A percentile compares a stretch with the other conserved stretches of the same genome.
Conservation (phyloP, 2,113 vertebrate genomes). For the Chroicocephalus ridibundus region DNA sequence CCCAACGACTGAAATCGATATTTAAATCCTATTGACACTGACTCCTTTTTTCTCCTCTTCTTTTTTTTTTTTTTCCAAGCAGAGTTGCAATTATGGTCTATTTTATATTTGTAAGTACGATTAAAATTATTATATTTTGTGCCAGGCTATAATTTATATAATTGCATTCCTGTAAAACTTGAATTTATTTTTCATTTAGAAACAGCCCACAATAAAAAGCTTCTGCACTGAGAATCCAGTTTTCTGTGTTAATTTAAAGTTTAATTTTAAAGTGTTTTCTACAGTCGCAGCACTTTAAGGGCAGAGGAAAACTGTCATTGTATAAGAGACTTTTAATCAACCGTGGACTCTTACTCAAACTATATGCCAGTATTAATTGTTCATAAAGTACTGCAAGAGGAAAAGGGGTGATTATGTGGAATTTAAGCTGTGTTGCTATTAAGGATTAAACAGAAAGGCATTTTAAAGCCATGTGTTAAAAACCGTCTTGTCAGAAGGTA, state of each 20-base stretch:
- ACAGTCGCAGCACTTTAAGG: not conserved
- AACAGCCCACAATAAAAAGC: slow-evolving; percentile 14
- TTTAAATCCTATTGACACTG: not conserved
- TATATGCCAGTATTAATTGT: slow-evolving; percentile 24
- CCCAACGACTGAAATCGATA: not conserved
- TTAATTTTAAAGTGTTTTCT: slow-evolving; percentile 12
- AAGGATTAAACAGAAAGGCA: slow-evolving; percentile 25
- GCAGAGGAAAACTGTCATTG: not conserved
- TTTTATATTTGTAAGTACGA: not conserved
- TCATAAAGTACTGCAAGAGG: slow-evolving; percentile 11
- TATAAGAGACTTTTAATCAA: slow-evolving; percentile 30
- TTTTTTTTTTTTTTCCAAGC: not conserved
- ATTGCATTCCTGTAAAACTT: slow-evolving; percentile 42
- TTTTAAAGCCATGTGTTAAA: slow-evolving; percentile 7
- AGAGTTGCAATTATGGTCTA: not conserved
- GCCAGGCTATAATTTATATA: slow-evolving; percentile 21
- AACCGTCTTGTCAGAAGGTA: not conserved
- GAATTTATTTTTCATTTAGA: slow-evolving; percentile 42
- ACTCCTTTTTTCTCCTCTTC: not conserved
- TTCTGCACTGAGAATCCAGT: not conserved
- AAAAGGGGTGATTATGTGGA: slow-evolving; percentile 45
- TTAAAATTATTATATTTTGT: not conserved
- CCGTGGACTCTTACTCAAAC: not conserved
- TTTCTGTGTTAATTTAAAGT: not conserved
- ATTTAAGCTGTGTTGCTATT: slow-evolving; percentile 19